Evolutionary conservation across 2,888 invertebrate species (phyloP).

Genomic region (Petrolisthes manimaculis): DNA sequence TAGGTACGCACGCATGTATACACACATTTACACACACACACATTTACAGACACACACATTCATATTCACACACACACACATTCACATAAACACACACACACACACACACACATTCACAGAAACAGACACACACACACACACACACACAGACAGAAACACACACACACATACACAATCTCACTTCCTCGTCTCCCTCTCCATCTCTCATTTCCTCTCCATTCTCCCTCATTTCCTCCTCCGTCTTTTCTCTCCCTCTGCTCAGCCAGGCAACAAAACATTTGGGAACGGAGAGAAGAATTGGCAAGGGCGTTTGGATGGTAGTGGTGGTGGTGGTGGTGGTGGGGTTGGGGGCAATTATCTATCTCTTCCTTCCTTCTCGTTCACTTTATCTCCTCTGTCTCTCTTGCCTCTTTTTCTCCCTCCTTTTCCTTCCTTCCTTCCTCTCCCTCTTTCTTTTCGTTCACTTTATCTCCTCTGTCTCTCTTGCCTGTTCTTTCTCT

Average conservation of each 20-base stretch:
- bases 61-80: no score
- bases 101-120: no score
- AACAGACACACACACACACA: slow-evolving; percentile 16
- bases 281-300: no score
- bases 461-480: neutral
- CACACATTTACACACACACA: slow-evolving; percentile 13
- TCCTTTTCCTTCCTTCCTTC: slow-evolving; percentile 1
- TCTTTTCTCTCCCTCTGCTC: neutral
- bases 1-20: neutral
- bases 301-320: no score
- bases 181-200: neutral
- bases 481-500: neutral
- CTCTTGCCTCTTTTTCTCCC: neutral
- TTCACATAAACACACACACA: no score
- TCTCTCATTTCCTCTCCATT: neutral
- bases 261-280: no score
- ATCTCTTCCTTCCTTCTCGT: neutral
- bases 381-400: neutral
- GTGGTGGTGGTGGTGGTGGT: no score
- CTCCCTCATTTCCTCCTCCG: neutral
- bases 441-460: neutral
- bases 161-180: no score
- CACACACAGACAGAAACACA: slow-evolving; percentile 11
- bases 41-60: no score
- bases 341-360: no score